phyloP scores from a whole-genome alignment of 2,797 vertebrate genomes.

The Karalla daura region DNA sequence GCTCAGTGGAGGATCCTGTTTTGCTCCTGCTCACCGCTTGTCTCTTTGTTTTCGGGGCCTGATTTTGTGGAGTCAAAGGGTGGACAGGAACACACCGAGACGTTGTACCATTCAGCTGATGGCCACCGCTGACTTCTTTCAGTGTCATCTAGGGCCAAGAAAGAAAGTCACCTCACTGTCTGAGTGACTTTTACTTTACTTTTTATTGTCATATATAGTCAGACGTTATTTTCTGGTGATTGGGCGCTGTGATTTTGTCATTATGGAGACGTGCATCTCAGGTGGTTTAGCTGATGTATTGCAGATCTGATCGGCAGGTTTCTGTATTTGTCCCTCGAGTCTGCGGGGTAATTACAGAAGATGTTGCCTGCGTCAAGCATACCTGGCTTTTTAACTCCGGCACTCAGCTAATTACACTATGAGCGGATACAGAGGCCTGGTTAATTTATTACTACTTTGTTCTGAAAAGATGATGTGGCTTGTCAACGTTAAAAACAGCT shows the following conservation, averaged over 20 bases:
- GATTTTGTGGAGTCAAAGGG: slow-evolving; percentile 33
- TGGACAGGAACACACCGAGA: slow-evolving; percentile 5
- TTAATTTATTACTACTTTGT: slow-evolving; percentile 32
- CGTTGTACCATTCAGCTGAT: neutral
- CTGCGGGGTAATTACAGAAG: slow-evolving; percentile 44
- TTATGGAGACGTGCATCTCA: slow-evolving; percentile 30
- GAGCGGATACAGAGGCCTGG: slow-evolving; percentile 8
- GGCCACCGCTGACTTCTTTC: slow-evolving; percentile 2
- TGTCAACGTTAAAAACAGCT: slow-evolving; percentile 24
- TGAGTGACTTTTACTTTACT: too few species aligned
- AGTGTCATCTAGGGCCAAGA: neutral
- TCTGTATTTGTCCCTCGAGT: slow-evolving; percentile 49
- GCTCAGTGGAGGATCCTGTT: slow-evolving; percentile 72
- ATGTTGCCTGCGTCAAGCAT: neutral
- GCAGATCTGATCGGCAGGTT: slow-evolving; percentile 36
- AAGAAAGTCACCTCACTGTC: slow-evolving; percentile 3
- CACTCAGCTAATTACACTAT: slow-evolving; percentile 50
- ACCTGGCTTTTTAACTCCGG: slow-evolving; percentile 41
- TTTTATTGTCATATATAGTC: too few species aligned
- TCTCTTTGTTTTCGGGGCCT: slow-evolving; percentile 57
- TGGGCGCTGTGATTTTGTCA: slow-evolving; percentile 34
- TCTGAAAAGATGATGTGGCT: slow-evolving; percentile 19
- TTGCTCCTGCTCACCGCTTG: slow-evolving; percentile 45
- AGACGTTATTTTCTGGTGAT: slow-evolving; percentile 43
- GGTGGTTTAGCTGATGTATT: slow-evolving; percentile 56